A percentile compares a stretch with the other conserved stretches of the same genome.
Evolutionary conservation across 1,140 invertebrate species (phyloP).

Genomic region (Drosophila oshimai): DNA sequence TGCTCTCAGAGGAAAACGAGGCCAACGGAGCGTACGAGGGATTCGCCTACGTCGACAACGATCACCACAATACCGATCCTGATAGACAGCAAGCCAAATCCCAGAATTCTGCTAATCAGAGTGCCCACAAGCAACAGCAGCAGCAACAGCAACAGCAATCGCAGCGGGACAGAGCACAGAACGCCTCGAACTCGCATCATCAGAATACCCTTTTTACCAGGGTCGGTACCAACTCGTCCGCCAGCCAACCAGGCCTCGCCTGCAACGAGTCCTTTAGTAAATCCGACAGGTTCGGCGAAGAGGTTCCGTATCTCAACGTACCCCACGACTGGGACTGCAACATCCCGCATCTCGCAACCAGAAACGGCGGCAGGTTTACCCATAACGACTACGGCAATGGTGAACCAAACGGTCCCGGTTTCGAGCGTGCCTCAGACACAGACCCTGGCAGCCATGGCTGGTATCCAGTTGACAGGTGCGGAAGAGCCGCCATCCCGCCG

Average conservation of each 20-base stretch:
- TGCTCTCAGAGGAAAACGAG: conserved; percentile 59
- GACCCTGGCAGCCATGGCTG: conserved; percentile 77
- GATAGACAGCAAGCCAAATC: conserved; percentile 62
- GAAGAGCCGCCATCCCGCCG: conserved; percentile 65
- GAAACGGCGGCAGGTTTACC: conserved; percentile 43
- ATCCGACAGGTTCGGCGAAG: conserved; percentile 55
- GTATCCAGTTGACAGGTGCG: conserved; percentile 79
- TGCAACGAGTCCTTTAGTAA: conserved; percentile 58
- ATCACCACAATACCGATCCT: conserved; percentile 64
- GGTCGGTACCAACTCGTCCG: conserved; percentile 61
- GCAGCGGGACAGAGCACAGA: conserved; percentile 56
- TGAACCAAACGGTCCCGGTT: conserved; percentile 72
- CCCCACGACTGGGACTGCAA: conserved; percentile 51
- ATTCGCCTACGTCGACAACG: conserved; percentile 34
- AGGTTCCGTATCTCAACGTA: conserved; percentile 54
- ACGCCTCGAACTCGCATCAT: conserved; percentile 72
- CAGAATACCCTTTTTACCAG: conserved; percentile 82
- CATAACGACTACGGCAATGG: conserved; percentile 16
- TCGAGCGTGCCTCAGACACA: conserved; percentile 56
- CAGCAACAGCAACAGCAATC: conserved; percentile 27
- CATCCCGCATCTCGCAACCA: conserved; percentile 44
- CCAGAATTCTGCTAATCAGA: conserved; percentile 70
- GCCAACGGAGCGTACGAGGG: conserved; percentile 49
- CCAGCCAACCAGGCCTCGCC: conserved; percentile 63
- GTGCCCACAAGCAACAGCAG: conserved; percentile 41